Base-by-base conservation (phyloP, 2,113 vertebrate species). In the Zosterops japonicus region DNA sequence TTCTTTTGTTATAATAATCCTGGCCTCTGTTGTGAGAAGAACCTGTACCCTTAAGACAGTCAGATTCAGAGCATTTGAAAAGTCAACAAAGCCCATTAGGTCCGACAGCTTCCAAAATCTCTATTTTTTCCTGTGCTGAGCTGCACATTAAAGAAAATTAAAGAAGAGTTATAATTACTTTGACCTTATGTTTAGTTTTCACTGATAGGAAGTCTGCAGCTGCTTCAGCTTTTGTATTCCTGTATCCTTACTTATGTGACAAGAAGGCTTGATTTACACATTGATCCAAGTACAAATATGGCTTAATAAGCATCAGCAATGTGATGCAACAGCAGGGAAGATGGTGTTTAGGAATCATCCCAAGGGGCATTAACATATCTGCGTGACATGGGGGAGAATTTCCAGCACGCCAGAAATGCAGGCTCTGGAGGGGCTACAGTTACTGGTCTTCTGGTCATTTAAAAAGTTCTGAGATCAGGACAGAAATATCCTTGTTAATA, bases 401-500 rank as follows among this genome's bases (percentile, higher is more conserved):
- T 77, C 47, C 60, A 89, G 41, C 83, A 60, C 0, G 25, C 10
- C 14, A 95, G 93, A 78, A 80, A 95, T 75, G 89, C 56, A 27
- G 86, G 25, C 83, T 75, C 39, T 60, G 67, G 36, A 35, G 39
- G 59, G 39, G 50, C 71, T 95, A 52, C 60, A 31, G 83, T 95
- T 91, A 83, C 90, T 90, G 82, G 14, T 36, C 86, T 83, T 84
- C 14, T 2, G 89, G 80, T 87, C 21, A 69, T 89, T 91, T 81
- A 36, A 88, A 90, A 95, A 82, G 50, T 86, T 89, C 92, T 59
- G 82, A 76, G 90, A 89, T 79, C 77, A 88, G 92, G 77, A 88
- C 86, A 93, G 87, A 96, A 96, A 95, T 96, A 95, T 93, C 88
- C 78, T 89, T 65, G 95, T 87, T 93, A 81, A 96, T 95, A 78